Base-by-base conservation (phyloP, 2,113 vertebrate species). In the Ammodytes dubius region DNA sequence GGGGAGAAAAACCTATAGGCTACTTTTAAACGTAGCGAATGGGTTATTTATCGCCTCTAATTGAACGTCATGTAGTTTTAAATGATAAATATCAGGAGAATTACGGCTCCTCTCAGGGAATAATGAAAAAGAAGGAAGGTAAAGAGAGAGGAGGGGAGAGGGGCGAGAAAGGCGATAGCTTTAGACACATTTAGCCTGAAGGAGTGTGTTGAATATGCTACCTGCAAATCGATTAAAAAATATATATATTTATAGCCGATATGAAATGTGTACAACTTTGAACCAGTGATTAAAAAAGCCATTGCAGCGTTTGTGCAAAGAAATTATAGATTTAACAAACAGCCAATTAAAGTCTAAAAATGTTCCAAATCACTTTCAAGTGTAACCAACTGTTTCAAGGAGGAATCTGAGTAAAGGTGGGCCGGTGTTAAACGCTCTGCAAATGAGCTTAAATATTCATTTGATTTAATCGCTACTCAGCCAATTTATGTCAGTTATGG, bases 331-430 rank as follows among this genome's bases (percentile, higher is more conserved):
- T 94, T 92, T 92, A 92, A 92, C 92, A 92, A 92, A 92, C 91
- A 91, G 90, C 91, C 93, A 95, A 95, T 95, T 94, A 92, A 92
- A 92, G 88, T 90, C 87, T 90, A 92, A 93, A 27, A 94, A 95
- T 81, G 92, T 93, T 93, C 89, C 89, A 88, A 94, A 93, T 95
- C 89, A 94, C 91, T 95, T 90, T 94, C 83, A 90, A 94, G 91
- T 90, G 93, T 92, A 93, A 92, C 93, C 93, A 93, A 95, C 89
- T 93, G 92, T 93, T 94, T 93, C 92, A 90, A 94, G 91, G 90
- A 91, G 92, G 93, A 92, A 92, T 92, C 87, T 59, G 7, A 86
- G 88, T 95, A 93, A 95, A 95, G 94, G 94, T 95, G 91, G 94
- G 73, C 83, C 67, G 88, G 87, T 43, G 79, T 81, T 84, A 73